Base-by-base conservation (phyloP, 2,888 invertebrate species). In the Drosophila barbarae region DNA sequence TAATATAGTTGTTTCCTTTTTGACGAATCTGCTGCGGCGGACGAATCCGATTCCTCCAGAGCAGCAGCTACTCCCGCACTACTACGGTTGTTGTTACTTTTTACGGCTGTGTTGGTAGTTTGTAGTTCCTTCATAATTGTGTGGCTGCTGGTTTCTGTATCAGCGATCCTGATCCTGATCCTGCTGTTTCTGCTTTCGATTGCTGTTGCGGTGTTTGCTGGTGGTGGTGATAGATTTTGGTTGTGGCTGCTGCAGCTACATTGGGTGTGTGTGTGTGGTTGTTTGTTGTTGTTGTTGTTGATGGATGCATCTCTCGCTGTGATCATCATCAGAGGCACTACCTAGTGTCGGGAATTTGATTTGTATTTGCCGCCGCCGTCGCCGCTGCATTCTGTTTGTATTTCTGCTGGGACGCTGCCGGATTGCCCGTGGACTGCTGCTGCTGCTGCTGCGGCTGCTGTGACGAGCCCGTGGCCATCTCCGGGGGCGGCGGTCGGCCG, bases 281-380 rank as follows among this genome's bases (percentile, higher is more conserved):
- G 4, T 23, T 23, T 60, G 71, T 68, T 74, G 69, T 66, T 69
- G 67, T 60, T 63, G 70, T 73, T 84, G 76, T 18, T 18, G 18
- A 18, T 18, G 18, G 1, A 58, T 71, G 46, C 63, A 69, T 77
- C 69, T 71, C 47, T 46, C 47, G 38, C 44, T 26, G 42, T 63
- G 52, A 63, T 49, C 53, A 70, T 63, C 65, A 55, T 65, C 55
- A 41, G 80, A 87, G 87, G 74, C 90, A 89, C 89, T 89, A 90
- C 90, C 89, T 89, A 90, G 89, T 86, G 86, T 89, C 89, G 71
- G 90, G 89, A 78, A 89, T 87, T 87, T 89, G 89, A 87, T 89
- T 89, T 85, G 89, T 82, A 70, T 86, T 85, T 83, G 89, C 74
- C 64, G 89, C 74, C 64, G 77, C 77, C 77, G 88, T 52, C 82